phyloP scores from a whole-genome alignment of 2,113 vertebrate species.

The Delphinus delphis region DNA sequence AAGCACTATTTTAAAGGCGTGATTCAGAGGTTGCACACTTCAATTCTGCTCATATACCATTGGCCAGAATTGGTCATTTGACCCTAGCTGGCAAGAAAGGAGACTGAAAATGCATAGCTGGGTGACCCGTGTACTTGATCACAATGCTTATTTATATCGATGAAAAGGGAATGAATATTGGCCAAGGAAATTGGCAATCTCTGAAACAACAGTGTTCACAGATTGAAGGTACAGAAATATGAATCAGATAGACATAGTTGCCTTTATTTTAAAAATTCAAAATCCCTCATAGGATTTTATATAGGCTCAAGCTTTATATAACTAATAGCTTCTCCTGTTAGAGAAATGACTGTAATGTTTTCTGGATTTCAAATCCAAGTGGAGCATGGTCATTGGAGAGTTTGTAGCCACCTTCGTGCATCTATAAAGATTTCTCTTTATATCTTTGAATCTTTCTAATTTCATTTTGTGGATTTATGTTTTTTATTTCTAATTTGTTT shows the following conservation, averaged over 20 bases:
- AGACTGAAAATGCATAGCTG: not conserved
- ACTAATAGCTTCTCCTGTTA: not conserved
- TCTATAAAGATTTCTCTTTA: not conserved
- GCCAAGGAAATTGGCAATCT: not conserved
- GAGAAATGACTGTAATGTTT: not conserved
- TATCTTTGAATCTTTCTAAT: not conserved
- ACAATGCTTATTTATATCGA: not conserved
- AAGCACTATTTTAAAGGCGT: not conserved
- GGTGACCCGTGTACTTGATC: not conserved
- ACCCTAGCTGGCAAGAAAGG: not conserved
- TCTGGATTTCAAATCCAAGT: not conserved
- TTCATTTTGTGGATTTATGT: not conserved
- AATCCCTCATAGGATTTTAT: not conserved
- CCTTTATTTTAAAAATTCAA: not conserved
- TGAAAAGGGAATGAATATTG: not conserved
- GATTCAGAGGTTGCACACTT: not conserved
- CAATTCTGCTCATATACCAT: not conserved
- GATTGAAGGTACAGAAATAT: not conserved
- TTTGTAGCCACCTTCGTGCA: not conserved
- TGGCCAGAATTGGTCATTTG: not conserved
- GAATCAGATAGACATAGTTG: not conserved
- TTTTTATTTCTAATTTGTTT: conserved; percentile 13
- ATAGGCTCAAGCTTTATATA: not conserved
- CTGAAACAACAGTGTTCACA: not conserved
- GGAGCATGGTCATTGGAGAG: not conserved